Base-by-base conservation (phyloP, 2,113 vertebrate genomes). In the Cephalopholis sonnerati region DNA sequence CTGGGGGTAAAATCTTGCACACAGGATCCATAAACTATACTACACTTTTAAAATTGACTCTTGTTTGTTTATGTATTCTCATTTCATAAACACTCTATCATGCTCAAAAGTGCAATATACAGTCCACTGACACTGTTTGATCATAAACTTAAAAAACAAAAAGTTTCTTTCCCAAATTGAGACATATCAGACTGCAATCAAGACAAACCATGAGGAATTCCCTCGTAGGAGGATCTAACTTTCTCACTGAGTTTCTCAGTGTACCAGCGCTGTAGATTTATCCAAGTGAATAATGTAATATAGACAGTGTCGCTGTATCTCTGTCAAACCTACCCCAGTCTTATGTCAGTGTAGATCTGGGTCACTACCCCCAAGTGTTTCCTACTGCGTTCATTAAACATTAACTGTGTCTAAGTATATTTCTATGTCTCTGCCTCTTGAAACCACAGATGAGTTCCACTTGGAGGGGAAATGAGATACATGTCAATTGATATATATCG, bases 361-460 rank as follows among this genome's bases (percentile, higher is more conserved):
- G 94, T 95, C 94, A 95, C 76, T 85, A 86, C 78, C 89, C 91
- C 78, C 84, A 65, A 83, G 85, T 87, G 90, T 90, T 89, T 82
- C 78, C 85, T 71, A 68, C 85, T 84, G 84, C 80, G 87, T 91
- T 93, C 88, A 93, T 95, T 90, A 95, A 95, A 93, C 87, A 92
- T 94, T 93, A 91, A 95, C 74, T 67, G 48, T 62, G 51, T 90
- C 89, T 92, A 93, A 95, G 94, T 94, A 94, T 93, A 93, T 95
- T 96, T 94, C 84, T 85, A 77, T 95, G 92, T 93, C 87, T 74
- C 83, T 79, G 73, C 77, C 77, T 86, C 77, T 84, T 79, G 77
- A 79, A 93, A 90, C 77, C 66, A 79, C 68, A 77, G 74, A 87
- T 70, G 83, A 81, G 25, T 85, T 92, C 89, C 67, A 84, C 55